A percentile compares a stretch with the other conserved stretches of the same genome.
phyloP scores from a whole-genome alignment of 2,797 vertebrate genomes.

The Aldrovandia affinis region DNA sequence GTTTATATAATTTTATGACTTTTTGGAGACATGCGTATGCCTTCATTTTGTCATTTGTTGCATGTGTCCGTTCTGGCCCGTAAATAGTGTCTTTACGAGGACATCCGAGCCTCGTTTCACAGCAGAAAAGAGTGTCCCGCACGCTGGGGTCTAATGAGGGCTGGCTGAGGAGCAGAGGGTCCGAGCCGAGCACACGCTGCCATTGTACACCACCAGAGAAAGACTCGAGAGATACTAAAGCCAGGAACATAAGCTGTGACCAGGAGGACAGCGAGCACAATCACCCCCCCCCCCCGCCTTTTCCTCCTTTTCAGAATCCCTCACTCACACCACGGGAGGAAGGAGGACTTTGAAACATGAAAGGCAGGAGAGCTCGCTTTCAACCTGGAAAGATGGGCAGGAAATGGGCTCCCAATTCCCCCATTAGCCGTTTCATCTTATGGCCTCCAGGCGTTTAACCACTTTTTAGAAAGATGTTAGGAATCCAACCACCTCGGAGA shows the following conservation, averaged over 20 bases:
- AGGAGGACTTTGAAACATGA: slow-evolving; percentile 99
- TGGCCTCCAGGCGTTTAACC: slow-evolving; percentile 99
- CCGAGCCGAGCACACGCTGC: slow-evolving; percentile 87
- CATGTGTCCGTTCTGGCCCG: slow-evolving; percentile 41
- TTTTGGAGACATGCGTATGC: slow-evolving; percentile 60
- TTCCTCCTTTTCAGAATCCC: slow-evolving; percentile 96
- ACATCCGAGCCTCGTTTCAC: slow-evolving; percentile 84
- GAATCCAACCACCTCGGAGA: slow-evolving; percentile 98
- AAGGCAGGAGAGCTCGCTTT: slow-evolving; percentile 99
- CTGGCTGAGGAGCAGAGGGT: slow-evolving; percentile 81
- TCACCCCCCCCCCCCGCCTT: slow-evolving; percentile 69
- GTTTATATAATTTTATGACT: no score
- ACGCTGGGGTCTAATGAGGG: slow-evolving; percentile 85
- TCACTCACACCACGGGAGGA: slow-evolving; percentile 99
- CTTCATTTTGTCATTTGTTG: slow-evolving; percentile 59
- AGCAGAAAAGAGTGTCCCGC: slow-evolving; percentile 77
- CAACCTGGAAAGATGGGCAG: slow-evolving; percentile 99
- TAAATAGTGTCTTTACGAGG: slow-evolving; percentile 64
- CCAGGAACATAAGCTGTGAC: slow-evolving; percentile 97
- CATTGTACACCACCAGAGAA: slow-evolving; percentile 95
- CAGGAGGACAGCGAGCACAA: slow-evolving; percentile 99
- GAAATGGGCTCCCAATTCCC: slow-evolving; percentile 99
- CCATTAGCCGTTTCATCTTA: slow-evolving; percentile 99
- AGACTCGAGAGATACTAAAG: slow-evolving; percentile 98
- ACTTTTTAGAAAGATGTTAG: slow-evolving; percentile 99